These are phyloP conservation scores for Cranoglanis bouderius DNA, from an alignment of 2,113 vertebrate species.

Conservation along the genomic window DNA sequence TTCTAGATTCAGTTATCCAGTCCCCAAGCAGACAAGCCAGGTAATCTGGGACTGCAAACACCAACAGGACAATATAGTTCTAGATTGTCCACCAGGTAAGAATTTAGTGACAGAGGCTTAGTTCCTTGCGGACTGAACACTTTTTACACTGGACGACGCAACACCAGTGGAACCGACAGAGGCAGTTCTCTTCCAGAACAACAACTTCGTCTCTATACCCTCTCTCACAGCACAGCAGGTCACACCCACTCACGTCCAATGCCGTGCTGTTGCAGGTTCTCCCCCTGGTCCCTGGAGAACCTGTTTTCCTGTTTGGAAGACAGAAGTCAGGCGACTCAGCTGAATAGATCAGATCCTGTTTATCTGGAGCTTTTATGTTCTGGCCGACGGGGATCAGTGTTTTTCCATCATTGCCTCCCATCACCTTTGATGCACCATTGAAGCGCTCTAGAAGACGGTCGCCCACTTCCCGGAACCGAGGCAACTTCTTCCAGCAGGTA, in stretches of 20 bases:
- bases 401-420: conserved; percentile 95
- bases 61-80: not conserved
- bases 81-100: not conserved
- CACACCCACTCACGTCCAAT: conserved; percentile 92
- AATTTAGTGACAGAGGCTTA: conserved; percentile 83
- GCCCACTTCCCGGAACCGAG: conserved; percentile 92
- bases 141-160: conserved; percentile 96
- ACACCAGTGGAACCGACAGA: conserved; percentile 98
- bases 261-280: conserved; percentile 93
- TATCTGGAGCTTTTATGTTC: conserved; percentile 90
- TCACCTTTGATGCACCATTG: conserved; percentile 94
- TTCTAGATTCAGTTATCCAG: conserved; percentile 5
- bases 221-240: conserved; percentile 91
- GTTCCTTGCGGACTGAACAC: conserved; percentile 89
- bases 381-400: conserved; percentile 89
- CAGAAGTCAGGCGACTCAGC: conserved; percentile 97
- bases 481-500: conserved; percentile 98
- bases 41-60: not conserved
- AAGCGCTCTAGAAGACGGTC: conserved; percentile 90
- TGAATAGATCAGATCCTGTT: conserved; percentile 92
- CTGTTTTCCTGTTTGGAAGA: conserved; percentile 89
- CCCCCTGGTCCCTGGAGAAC: conserved; percentile 89
- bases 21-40: not conserved
- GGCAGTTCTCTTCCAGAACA: conserved; percentile 93
- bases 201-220: conserved; percentile 89